Percentiles rank a stretch among this genome's conserved stretches.
phyloP scores from a whole-genome alignment of 2,888 invertebrate genomes.

The Ormia ochracea region DNA sequence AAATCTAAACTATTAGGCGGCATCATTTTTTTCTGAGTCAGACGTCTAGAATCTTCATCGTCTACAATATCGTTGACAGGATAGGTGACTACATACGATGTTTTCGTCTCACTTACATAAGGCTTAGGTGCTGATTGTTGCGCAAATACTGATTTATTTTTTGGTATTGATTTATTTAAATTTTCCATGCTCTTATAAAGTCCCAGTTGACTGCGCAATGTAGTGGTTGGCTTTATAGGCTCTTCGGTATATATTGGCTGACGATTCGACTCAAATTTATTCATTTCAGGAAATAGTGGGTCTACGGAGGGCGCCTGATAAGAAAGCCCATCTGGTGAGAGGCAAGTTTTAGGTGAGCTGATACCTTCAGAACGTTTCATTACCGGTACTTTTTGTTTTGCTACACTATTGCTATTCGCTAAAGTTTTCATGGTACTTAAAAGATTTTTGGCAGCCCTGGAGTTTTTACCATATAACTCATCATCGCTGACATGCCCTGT shows the following conservation, averaged over 20 bases:
- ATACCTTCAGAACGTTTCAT: constrained; percentile 60
- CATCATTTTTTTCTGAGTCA: neutral
- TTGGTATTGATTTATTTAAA: neutral
- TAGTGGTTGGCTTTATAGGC: constrained; percentile 10
- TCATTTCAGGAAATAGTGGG: constrained; percentile 72
- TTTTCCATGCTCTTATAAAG: constrained; percentile 52
- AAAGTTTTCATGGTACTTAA: constrained; percentile 78
- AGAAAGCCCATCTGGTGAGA: constrained; percentile 73
- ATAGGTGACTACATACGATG: constrained; percentile 71
- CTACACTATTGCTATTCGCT: constrained; percentile 55
- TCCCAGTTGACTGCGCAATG: constrained; percentile 8
- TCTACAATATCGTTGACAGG: constrained; percentile 69
- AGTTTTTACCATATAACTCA: constrained; percentile 77
- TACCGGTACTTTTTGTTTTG: constrained; percentile 68
- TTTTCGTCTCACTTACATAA: constrained; percentile 68
- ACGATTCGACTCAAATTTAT: constrained; percentile 70
- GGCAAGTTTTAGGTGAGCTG: constrained; percentile 67
- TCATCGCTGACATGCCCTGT: constrained; percentile 75
- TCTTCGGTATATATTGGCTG: constrained; percentile 67
- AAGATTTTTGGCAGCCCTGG: constrained; percentile 78
- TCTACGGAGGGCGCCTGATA: constrained; percentile 75
- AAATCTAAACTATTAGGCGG: constrained; percentile 52
- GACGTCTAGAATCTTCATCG: constrained; percentile 59
- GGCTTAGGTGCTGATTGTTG: constrained; percentile 36
- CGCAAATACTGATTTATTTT: constrained; percentile 32